These are phyloP conservation scores for Aurelia sp. DNA, from an alignment of 30 jellyfish, hydroid and myxozoan species.

Conservation along the genomic window DNA sequence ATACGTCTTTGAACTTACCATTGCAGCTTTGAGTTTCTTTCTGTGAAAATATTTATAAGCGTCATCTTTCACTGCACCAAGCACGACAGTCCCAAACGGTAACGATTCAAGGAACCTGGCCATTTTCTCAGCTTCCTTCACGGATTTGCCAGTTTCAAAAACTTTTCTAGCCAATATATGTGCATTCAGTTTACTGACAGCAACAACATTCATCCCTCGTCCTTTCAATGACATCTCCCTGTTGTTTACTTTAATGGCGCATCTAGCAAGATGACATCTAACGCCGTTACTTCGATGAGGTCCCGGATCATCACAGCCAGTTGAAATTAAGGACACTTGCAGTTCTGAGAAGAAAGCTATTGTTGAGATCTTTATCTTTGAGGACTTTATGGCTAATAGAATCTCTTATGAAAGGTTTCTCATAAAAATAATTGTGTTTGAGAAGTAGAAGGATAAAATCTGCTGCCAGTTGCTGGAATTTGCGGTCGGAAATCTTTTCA, in stretches of 20 bases:
- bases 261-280: slow-evolving; percentile 24
- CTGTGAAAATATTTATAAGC: slow-evolving; percentile 8
- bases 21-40: slow-evolving; percentile 13
- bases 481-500: no score
- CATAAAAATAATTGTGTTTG: neutral
- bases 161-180: slow-evolving; percentile 39
- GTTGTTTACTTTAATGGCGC: slow-evolving; percentile 45
- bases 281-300: neutral
- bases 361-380: no score
- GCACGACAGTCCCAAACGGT: slow-evolving; percentile 40
- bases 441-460: neutral
- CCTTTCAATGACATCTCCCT: slow-evolving; percentile 50
- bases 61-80: slow-evolving; percentile 55
- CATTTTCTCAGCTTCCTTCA: slow-evolving; percentile 44
- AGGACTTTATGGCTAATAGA: neutral
- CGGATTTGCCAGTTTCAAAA: slow-evolving; percentile 48
- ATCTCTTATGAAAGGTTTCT: neutral
- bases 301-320: slow-evolving; percentile 72
- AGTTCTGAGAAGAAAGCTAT: neutral
- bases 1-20: slow-evolving; percentile 18
- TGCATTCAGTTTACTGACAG: slow-evolving; percentile 43
- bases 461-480: no score
- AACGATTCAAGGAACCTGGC: slow-evolving; percentile 10
- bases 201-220: slow-evolving; percentile 65
- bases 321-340: slow-evolving; percentile 28